Conservation (phyloP, 2,113 vertebrate species). For the Xenopus tropicalis region DNA sequence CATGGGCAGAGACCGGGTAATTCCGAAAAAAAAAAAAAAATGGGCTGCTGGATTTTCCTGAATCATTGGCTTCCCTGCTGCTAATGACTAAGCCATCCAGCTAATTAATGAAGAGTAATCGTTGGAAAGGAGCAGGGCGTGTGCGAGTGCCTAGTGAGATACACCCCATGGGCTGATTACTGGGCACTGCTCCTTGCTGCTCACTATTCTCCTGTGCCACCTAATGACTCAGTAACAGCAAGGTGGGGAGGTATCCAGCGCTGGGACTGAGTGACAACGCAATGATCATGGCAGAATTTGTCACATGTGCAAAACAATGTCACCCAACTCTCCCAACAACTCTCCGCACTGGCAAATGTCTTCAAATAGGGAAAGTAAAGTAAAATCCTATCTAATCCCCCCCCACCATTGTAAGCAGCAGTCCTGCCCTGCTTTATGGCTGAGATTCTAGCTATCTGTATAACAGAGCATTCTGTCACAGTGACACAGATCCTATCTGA, state of each 20-base stretch:
- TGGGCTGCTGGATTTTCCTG: neutral
- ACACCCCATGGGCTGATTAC: constrained; percentile 31
- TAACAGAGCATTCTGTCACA: no score
- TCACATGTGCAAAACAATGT: no score
- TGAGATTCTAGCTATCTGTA: no score
- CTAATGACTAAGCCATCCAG: constrained; percentile 22
- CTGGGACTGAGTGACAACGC: no score
- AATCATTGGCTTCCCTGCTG: constrained; percentile 15
- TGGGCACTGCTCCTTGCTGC: neutral
- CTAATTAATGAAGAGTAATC: constrained; percentile 25
- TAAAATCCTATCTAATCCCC: no score
- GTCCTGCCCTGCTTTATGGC: no score
- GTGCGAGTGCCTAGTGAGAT: constrained; percentile 6
- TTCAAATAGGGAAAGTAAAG: no score
- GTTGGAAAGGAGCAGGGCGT: constrained; percentile 34
- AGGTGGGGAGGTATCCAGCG: neutral
- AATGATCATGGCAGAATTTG: no score
- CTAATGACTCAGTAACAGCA: neutral
- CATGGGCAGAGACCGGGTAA: neutral
- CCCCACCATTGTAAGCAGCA: no score
- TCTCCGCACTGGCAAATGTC: no score
- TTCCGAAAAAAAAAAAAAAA: neutral
- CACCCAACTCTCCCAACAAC: no score
- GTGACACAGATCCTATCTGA: no score
- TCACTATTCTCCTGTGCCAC: neutral